These are phyloP conservation scores for Dipodomys ordii DNA, from an alignment of 2,113 vertebrate species.

Conservation along the genomic window DNA sequence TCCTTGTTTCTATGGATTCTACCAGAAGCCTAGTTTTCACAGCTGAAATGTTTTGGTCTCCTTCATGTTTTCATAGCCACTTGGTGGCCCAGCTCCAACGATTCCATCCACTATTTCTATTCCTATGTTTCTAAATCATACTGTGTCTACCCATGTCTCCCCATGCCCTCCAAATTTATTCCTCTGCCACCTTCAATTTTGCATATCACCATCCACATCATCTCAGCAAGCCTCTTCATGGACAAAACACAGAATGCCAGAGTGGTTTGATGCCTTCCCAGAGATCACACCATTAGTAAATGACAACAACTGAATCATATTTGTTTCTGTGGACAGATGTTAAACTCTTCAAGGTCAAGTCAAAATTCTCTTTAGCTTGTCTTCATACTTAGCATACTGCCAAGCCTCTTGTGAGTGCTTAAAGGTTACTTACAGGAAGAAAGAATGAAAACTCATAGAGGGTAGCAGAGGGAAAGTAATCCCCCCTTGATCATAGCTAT, in stretches of 20 bases:
- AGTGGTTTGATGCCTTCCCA: not conserved
- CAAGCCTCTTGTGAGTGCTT: too few relatives aligned
- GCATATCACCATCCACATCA: not conserved
- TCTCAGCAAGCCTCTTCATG: not conserved
- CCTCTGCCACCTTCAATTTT: not conserved
- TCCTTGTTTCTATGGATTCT: not conserved
- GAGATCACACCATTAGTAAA: not conserved
- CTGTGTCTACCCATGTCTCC: not conserved
- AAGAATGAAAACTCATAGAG: not conserved
- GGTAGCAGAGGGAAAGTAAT: not conserved
- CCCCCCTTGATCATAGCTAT: too few relatives aligned
- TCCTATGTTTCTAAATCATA: not conserved
- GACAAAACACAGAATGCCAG: not conserved
- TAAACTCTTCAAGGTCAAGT: not conserved
- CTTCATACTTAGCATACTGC: not conserved
- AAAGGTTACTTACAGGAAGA: not conserved
- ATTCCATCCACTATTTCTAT: not conserved
- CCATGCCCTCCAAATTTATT: not conserved
- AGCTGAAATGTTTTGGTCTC: not conserved
- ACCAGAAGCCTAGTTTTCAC: not conserved
- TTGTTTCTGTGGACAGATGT: not conserved
- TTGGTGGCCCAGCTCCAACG: fast-evolving
- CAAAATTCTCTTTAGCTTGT: not conserved
- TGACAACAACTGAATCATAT: not conserved
- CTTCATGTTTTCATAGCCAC: not conserved